Evolutionary conservation across 2,113 vertebrate genomes (phyloP), one percentile per base, ranked within the genome.

Genomic region (Podocnemis expansa): DNA sequence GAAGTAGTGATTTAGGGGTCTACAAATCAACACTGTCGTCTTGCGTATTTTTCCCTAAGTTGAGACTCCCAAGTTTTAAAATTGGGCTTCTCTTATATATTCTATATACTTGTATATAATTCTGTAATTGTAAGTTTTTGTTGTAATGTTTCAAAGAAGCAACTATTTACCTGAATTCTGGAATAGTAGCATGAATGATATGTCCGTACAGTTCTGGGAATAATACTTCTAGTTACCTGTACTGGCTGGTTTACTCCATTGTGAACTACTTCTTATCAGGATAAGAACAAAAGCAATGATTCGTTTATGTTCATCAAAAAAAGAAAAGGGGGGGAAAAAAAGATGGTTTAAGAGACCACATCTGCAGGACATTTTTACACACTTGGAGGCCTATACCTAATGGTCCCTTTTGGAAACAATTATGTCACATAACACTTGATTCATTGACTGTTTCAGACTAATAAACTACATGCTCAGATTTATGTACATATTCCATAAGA

Each of bases 181-280:
- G n/a, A 41, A 5, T 47, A 55, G 24, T 9, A 87, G 29, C 79
- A 73, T 60, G 4, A 49, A 52, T 24, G 2, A 87, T 84, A 87
- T 84, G 1, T 25, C 21, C 78, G 34, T 4, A 78, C 6, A 89
- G 86, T 80, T 78, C 11, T 85, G 31, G 41, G 5, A 12, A 82
- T 91, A 87, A 54, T 14, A 63, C 45, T 8, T 58, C 78, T 63
- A 56, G 87, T 95, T 89, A 80, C 87, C 82, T 89, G 38, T 80
- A 19, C 13, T 0, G 0, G 27, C 10, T 56, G 5, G 5, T 4
- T 78, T 89, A 2, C 14, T 86, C n/a, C 11, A 4, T 81, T 78
- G 9, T 63, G n/a, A 84, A 3, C 3, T 55, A 24, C 84, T 95
- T 94, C 43, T 92, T 31, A 82, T 78, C 31, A 75, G 27, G 3